Percentiles rank a stretch among this genome's conserved stretches.
Evolutionary conservation across 2,888 invertebrate genomes (phyloP).

Genomic region (Muscina levida): DNA sequence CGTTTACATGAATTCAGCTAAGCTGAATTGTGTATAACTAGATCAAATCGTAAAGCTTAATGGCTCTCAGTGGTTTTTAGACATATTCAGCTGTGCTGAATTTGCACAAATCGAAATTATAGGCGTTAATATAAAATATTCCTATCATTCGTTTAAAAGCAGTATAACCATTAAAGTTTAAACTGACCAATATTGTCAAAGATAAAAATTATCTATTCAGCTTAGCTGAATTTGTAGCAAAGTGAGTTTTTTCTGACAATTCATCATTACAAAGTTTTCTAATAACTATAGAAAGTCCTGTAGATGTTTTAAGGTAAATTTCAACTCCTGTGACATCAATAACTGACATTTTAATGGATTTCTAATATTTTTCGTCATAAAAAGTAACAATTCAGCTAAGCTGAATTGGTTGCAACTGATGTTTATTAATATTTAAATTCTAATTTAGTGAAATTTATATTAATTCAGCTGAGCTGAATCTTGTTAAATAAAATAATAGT

Average conservation of each 20-base stretch:
- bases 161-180: too few relatives aligned
- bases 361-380: too few relatives aligned
- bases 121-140: too few relatives aligned
- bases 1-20: not conserved
- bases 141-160: too few relatives aligned
- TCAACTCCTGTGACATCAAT: not conserved
- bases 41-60: not conserved
- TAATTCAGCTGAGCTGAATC: not conserved
- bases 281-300: not conserved
- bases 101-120: not conserved
- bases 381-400: constrained; percentile 15
- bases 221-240: constrained; percentile 5
- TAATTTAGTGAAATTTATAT: not conserved
- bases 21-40: not conserved
- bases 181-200: too few relatives aligned
- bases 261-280: too few relatives aligned
- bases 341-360: not conserved
- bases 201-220: not conserved
- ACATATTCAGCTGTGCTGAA: not conserved
- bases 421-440: too few relatives aligned
- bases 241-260: too few relatives aligned
- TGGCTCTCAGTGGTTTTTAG: not conserved
- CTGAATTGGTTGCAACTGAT: not conserved
- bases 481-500: not conserved
- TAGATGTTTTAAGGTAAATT: too few relatives aligned